Conservation (phyloP, 2,888 invertebrate species). For the Plebejus argus region DNA sequence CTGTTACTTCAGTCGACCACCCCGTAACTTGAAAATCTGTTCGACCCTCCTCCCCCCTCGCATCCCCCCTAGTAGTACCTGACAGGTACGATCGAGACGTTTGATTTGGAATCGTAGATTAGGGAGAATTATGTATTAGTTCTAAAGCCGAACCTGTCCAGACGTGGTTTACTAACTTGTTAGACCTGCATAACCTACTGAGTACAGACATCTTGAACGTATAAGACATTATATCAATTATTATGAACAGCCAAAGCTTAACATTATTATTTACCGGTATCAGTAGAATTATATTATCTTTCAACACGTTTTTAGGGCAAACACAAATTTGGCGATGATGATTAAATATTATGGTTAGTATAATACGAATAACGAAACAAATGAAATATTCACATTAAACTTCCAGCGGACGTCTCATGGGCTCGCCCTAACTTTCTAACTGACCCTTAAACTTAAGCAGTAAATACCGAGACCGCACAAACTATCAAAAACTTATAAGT, state of each 20-base stretch:
- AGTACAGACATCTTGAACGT: not conserved
- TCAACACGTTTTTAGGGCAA: too few relatives aligned
- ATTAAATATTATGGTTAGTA: not conserved
- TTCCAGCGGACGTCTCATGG: conserved; percentile 39
- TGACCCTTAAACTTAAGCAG: conserved; percentile 76
- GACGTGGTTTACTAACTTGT: not conserved
- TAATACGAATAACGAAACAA: conserved; percentile 13
- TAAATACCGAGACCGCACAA: conserved; percentile 76
- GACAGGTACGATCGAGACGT: conserved; percentile 54
- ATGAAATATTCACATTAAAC: conserved; percentile 29
- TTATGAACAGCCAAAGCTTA: too few relatives aligned
- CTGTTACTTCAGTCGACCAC: conserved; percentile 64
- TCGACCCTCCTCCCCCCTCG: conserved; percentile 50
- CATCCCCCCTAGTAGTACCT: conserved; percentile 40
- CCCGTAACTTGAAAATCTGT: conserved; percentile 56
- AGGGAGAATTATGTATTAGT: conserved; percentile 19
- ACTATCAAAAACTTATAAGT: conserved; percentile 80
- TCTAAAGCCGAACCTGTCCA: not conserved
- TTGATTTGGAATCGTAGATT: conserved; percentile 38
- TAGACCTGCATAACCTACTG: not conserved
- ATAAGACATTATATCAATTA: too few relatives aligned
- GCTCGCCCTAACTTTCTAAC: conserved; percentile 59
- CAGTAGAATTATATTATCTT: too few relatives aligned
- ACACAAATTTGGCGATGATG: not conserved
- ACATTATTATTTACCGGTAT: too few relatives aligned